Base-by-base conservation (phyloP, 2,888 invertebrate species). In the Frankliniella fusca region DNA sequence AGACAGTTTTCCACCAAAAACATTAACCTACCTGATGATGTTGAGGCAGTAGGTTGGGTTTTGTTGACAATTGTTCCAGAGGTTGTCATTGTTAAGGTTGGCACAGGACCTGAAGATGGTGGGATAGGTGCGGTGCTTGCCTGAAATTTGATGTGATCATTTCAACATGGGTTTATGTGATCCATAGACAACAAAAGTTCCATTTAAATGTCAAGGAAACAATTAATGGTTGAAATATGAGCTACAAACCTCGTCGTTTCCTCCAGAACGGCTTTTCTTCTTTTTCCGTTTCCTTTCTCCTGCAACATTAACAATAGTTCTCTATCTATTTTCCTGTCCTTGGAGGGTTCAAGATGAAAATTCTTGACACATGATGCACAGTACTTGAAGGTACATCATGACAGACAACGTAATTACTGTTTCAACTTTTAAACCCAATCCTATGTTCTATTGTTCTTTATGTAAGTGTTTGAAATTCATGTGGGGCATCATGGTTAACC, bases 51-150 rank as follows among this genome's bases (percentile, higher is more conserved):
- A 83, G 86, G 83, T 85, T 86, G 84, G 85, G 85, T 83, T 86
- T 85, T 85, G 82, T 88, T 85, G 87, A 87, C 85, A 82, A 84
- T 83, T 81, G 84, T 85, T 48, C 85, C 84, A 65, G 84, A 84
- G 20, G 85, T 84, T 50, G 84, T 84, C 85, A 86, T 85, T 54
- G 85, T 84, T 81, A 86, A 83, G 79, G 84, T 84, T 18, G 85
- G 84, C 10, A 85, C 84, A 76, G 70, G 70, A 76, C 70, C 70
- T 23, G 70, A 23, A 27, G 70, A 27, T 23, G 70, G 23, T 1
- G 70, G 12, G 23, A 27, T 12, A 61, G 61, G 61, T 61, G 61
- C n/a, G 7, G 61, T 61, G 61, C 7, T 61, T 27, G 23, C 27
- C 27, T 76, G 70, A 76, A 23, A 76, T 76, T n/a, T 76, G 5